Evolutionary conservation across 2,797 vertebrate genomes (phyloP).

Genomic region (Apogon hyalosoma): DNA sequence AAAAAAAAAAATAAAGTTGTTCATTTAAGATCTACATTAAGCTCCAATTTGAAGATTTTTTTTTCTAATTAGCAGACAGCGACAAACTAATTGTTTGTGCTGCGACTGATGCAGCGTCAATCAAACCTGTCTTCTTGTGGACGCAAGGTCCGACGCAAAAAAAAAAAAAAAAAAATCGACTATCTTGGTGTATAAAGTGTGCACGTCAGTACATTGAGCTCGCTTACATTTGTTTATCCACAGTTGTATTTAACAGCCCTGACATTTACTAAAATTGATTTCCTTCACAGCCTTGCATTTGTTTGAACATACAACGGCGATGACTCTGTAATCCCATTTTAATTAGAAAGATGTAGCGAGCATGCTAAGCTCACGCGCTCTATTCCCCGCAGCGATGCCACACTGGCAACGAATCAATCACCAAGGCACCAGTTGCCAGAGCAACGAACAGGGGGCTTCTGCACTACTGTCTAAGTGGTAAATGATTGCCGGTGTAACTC

Average conservation of each 20-base stretch:
- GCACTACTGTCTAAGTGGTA: conserved; percentile 94
- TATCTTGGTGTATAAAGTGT: conserved; percentile 13
- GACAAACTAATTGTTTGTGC: conserved; percentile 76
- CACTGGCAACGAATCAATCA: conserved; percentile 97
- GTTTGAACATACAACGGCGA: conserved; percentile 90
- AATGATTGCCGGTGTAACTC: conserved; percentile 92
- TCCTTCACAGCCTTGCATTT: conserved; percentile 85
- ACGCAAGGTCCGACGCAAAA: conserved; percentile 9
- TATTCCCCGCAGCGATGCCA: conserved; percentile 93
- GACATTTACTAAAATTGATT: conserved; percentile 93
- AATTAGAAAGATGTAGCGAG: conserved; percentile 95
- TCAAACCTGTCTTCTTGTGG: conserved; percentile 53
- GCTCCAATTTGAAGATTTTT: conserved; percentile 73
- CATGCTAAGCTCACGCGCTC: conserved; percentile 78
- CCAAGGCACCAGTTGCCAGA: conserved; percentile 90
- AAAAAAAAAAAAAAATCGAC: too few species aligned
- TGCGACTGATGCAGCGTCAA: conserved; percentile 61
- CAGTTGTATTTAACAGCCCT: conserved; percentile 85
- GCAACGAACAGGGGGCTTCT: conserved; percentile 93
- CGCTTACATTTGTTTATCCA: conserved; percentile 72
- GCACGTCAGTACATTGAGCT: conserved; percentile 57
- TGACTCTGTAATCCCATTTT: conserved; percentile 95
- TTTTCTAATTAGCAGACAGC: conserved; percentile 74
- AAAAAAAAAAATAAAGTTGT: conserved; percentile 62
- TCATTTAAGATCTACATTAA: conserved; percentile 81